Base-by-base conservation (phyloP, 2,888 invertebrate genomes). In the Podabrus alpinus region DNA sequence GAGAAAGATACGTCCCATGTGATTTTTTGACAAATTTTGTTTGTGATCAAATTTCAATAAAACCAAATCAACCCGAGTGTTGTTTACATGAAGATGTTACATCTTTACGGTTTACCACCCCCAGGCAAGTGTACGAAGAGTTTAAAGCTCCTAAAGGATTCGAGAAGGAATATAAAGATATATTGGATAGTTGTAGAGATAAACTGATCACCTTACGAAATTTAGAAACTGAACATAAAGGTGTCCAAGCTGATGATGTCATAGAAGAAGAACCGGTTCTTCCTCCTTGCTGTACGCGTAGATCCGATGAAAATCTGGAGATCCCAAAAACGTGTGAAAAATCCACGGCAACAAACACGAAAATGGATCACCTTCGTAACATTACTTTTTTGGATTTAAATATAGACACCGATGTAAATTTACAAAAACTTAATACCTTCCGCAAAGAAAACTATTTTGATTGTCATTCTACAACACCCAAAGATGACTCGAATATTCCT, bases 381-480 rank as follows among this genome's bases (percentile, higher is more conserved):
- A 15, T 64, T n/a, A 64, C 15, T 19, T 64, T 64, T 21, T 21
- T 64, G 21, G 21, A 64, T 21, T 15, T 19, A 11, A 11, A n/a
- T n/a, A 13, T 13, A 15, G 19, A 45, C 9, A n/a, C 29, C 11
- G 15, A 45, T 3, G 11, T 16, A 15, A 66, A 74, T 29, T 45
- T 83, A 11, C 76, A 78, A 9, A 81, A 83, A 11, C 19, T 87
- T n/a, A 82, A 86, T 76, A 86, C 88, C 78, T 91, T 91, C 77
- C 86, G 91, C 10, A 84, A 88, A 1, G 86, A 89, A 9, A 90
- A 91, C 81, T 91, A 89, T 79, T 91, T 91, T 72, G 91, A 91
- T 77, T 91, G 91, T n/a, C 91, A 91, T 81, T 90, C 91, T 0
- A 88, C 88, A 0, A 85, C 86, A 78, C 86, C 88, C 72, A 80